Conservation (phyloP, 2,888 invertebrate species). For the Ormyrus rosae region DNA sequence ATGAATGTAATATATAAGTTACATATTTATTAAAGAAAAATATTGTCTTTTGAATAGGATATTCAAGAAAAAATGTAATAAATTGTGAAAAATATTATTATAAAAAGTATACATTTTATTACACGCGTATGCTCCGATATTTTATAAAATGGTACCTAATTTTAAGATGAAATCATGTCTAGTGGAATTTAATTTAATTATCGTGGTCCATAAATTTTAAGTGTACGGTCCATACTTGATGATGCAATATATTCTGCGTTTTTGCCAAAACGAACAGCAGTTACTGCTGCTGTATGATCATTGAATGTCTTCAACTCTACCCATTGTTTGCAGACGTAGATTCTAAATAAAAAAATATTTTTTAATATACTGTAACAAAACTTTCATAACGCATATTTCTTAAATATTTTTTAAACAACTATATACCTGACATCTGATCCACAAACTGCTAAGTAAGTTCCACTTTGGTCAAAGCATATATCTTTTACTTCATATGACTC, state of each 20-base stretch:
- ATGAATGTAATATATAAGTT: no score
- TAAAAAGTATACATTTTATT: no score
- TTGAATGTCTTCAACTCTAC: constrained; percentile 94
- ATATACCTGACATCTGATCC: constrained; percentile 94
- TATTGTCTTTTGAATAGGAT: no score
- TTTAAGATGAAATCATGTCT: neutral
- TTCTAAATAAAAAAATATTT: constrained; percentile 77
- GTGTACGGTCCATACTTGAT: constrained; percentile 97
- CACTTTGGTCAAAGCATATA: constrained; percentile 98
- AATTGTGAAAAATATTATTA: no score
- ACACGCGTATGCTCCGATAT: no score
- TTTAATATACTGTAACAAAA: no score
- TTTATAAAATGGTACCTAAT: neutral
- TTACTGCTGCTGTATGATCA: constrained; percentile 97
- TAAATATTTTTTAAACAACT: neutral
- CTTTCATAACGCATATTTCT: neutral
- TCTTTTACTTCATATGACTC: constrained; percentile 94
- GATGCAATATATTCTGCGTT: constrained; percentile 96
- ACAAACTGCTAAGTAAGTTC: constrained; percentile 97
- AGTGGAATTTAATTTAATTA: constrained; percentile 8
- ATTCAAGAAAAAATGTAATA: no score
- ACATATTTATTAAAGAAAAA: no score
- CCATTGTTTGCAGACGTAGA: constrained; percentile 98
- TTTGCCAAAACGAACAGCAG: constrained; percentile 96
- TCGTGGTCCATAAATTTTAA: constrained; percentile 89